Base-by-base conservation (phyloP, 1,140 invertebrate species). In the Drosophila serrata region DNA sequence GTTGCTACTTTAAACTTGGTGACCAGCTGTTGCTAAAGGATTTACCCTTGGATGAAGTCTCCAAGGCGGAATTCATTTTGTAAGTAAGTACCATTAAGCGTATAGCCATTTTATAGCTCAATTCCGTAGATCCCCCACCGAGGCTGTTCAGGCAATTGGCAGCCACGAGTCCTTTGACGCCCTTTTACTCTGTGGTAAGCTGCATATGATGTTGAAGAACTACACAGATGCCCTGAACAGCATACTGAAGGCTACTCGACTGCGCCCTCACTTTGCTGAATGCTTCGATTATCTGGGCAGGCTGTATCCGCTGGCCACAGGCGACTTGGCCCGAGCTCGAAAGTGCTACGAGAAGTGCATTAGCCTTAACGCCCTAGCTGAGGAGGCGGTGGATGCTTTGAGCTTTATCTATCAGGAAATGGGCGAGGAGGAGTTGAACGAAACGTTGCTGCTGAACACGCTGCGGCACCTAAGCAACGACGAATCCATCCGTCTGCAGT, bases 291-390 rank as follows among this genome's bases (percentile, higher is more conserved):
- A 96, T 87, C 93, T 98, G 59, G 97, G 97, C 13, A 94, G 95
- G 82, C 96, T 95, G 92, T 98, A 97, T 93, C 85, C 51, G 7
- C 29, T 93, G 77, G 91, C 82, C 81, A 94, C 73, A 79, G 94
- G 94, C 29, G 95, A 97, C 88, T 84, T 95, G 31, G 93, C 95
- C 39, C 95, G 96, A 82, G 95, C 96, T 4, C 95, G 94, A 75
- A 96, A 96, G 86, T 98, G 97, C 93, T 98, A 95, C 92, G 95
- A 97, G 91, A 98, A 97, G 93, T 95, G 96, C 31, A 95, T 96
- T 64, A 95, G 95, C 81, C 93, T 98, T 3, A 96, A 97, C 93
- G 94, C 94, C 19, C 93, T 94, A 61, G 95, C 95, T 62, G 94
- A 94, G 39, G 94, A 95, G 74, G 95, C 95, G 63, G 96, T 96